Evolutionary conservation across 2,113 vertebrate genomes (phyloP).

Genomic region (Pitta sordida): DNA sequence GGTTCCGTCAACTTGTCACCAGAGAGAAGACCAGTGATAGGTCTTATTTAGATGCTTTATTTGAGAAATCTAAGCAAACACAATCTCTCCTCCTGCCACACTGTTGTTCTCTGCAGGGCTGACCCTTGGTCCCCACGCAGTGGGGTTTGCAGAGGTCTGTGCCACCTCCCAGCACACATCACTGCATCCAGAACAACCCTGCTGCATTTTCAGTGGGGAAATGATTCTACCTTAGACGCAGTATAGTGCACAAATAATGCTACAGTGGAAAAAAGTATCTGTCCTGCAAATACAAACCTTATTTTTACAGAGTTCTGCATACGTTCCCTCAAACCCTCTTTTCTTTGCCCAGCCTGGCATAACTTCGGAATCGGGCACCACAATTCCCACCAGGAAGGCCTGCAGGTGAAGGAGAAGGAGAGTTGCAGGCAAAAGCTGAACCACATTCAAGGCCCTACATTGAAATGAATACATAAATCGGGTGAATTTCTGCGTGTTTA

Average conservation of each 20-base stretch:
- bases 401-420: conserved; percentile 36
- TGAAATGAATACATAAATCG: background rate
- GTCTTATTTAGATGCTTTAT: background rate
- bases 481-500: background rate
- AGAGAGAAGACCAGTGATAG: background rate
- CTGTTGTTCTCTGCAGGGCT: background rate
- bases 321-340: conserved; percentile 86
- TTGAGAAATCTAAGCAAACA: background rate
- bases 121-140: accelerated
- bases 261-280: accelerated
- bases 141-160: background rate
- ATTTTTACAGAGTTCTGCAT: conserved; percentile 86
- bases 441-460: background rate
- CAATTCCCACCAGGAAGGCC: conserved; percentile 94
- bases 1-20: background rate
- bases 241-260: background rate
- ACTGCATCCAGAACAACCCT: background rate
- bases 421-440: background rate
- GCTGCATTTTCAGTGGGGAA: background rate
- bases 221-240: background rate
- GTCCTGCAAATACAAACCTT: conserved; percentile 68
- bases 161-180: background rate
- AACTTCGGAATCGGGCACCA: conserved; percentile 90
- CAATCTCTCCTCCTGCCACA: no score
- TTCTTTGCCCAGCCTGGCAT: conserved; percentile 94